A percentile compares a stretch with the other conserved stretches of the same genome.
Conservation (phyloP, 2,113 vertebrate genomes). For the Xiphias gladius region DNA sequence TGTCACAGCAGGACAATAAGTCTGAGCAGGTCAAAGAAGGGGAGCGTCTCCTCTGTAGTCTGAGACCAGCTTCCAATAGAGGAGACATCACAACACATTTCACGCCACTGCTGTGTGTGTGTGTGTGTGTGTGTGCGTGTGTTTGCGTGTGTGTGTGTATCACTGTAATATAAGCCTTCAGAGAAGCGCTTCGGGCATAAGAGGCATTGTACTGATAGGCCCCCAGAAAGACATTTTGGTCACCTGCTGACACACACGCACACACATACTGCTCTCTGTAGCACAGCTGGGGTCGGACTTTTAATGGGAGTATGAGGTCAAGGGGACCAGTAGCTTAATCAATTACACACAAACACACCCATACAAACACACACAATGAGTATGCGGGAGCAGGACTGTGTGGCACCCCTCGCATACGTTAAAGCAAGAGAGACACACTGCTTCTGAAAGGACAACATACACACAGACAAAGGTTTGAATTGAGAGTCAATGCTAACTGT, state of each 20-base stretch:
- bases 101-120: constrained; percentile 64
- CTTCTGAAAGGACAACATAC: constrained; percentile 3
- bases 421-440: constrained; percentile 2
- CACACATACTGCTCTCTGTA: constrained; percentile 4
- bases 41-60: constrained; percentile 65
- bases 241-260: constrained; percentile 65
- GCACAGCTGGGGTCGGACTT: constrained; percentile 56
- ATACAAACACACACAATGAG: constrained; percentile 17
- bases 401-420: neutral
- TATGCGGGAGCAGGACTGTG: neutral
- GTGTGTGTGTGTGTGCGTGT: constrained; percentile 11
- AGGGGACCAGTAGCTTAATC: constrained; percentile 56
- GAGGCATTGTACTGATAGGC: constrained; percentile 59
- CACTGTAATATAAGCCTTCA: constrained; percentile 59
- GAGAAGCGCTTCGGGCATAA: constrained; percentile 60
- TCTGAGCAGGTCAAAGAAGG: constrained; percentile 59
- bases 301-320: constrained; percentile 64
- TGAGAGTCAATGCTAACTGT: constrained; percentile 1
- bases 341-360: constrained; percentile 25
- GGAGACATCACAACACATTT: constrained; percentile 80
- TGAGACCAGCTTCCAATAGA: constrained; percentile 70
- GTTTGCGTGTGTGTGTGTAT: neutral
- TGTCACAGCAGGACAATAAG: constrained; percentile 72
- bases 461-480: neutral
- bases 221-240: constrained; percentile 63